These are phyloP conservation scores for Takifugu flavidus DNA, from an alignment of 2,113 vertebrate genomes.

Conservation along the genomic window DNA sequence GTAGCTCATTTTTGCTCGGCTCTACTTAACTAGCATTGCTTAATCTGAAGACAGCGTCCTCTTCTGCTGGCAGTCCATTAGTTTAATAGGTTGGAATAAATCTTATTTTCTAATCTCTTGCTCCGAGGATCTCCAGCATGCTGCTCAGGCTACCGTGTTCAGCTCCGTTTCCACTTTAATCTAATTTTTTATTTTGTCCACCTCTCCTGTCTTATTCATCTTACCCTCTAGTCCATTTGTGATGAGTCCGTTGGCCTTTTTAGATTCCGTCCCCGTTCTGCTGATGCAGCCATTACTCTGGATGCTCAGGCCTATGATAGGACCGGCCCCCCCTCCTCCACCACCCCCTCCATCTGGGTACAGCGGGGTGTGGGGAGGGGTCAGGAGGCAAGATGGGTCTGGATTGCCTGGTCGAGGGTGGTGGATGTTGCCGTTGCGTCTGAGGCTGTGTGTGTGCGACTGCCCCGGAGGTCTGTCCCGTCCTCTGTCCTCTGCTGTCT, in stretches of 20 bases:
- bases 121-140: too few relatives aligned
- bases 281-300: constrained; percentile 65
- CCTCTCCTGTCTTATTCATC: background rate
- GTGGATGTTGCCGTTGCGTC: constrained; percentile 64
- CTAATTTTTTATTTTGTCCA: constrained; percentile 21
- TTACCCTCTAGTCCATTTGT: constrained; percentile 81
- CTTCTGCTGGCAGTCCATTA: too few relatives aligned
- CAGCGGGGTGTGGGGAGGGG: constrained; percentile 85
- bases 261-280: constrained; percentile 60
- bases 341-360: constrained; percentile 72
- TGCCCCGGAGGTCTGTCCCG: constrained; percentile 60
- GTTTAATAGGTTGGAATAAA: too few relatives aligned
- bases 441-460: constrained; percentile 48
- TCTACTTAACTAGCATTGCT: too few relatives aligned
- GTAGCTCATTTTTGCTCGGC: too few relatives aligned
- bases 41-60: too few relatives aligned
- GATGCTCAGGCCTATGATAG: constrained; percentile 9
- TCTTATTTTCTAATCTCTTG: too few relatives aligned
- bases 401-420: constrained; percentile 36
- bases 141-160: too few relatives aligned
- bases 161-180: background rate
- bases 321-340: constrained; percentile 10
- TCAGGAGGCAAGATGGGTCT: constrained; percentile 84
- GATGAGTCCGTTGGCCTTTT: constrained; percentile 73
- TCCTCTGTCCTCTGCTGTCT: constrained; percentile 69